Conservation (phyloP, 2,888 invertebrate genomes). For the Machimus atricapillus region DNA sequence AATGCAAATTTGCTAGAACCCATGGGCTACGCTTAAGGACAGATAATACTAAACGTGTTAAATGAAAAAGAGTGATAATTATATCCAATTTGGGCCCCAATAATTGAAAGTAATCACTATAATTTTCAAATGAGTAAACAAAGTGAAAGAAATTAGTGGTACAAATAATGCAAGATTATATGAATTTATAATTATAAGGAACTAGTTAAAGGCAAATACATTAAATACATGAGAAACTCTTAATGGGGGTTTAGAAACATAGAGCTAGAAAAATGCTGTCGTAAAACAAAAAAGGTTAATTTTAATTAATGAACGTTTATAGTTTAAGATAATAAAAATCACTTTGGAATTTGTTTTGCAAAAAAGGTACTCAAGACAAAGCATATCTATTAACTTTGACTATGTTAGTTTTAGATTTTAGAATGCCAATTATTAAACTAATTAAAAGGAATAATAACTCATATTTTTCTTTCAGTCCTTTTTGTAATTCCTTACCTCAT, state of each 20-base stretch:
- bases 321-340: no score
- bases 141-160: neutral
- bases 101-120: neutral
- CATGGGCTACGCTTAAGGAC: neutral
- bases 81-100: no score
- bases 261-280: neutral
- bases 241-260: no score
- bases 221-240: neutral
- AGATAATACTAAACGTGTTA: neutral
- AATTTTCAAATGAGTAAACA: neutral
- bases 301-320: no score
- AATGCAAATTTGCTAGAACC: neutral
- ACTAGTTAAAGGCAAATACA: neutral
- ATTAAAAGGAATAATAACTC: neutral
- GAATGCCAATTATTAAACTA: no score
- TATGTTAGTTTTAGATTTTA: no score
- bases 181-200: neutral
- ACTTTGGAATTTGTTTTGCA: no score
- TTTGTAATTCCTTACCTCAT: conserved; percentile 58
- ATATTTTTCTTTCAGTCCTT: conserved; percentile 48
- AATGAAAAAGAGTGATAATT: neutral
- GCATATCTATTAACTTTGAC: no score
- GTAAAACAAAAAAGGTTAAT: no score
- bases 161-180: neutral
- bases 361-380: no score